Conservation (phyloP, 2,113 vertebrate species). For the Rhabdomys dilectus region DNA sequence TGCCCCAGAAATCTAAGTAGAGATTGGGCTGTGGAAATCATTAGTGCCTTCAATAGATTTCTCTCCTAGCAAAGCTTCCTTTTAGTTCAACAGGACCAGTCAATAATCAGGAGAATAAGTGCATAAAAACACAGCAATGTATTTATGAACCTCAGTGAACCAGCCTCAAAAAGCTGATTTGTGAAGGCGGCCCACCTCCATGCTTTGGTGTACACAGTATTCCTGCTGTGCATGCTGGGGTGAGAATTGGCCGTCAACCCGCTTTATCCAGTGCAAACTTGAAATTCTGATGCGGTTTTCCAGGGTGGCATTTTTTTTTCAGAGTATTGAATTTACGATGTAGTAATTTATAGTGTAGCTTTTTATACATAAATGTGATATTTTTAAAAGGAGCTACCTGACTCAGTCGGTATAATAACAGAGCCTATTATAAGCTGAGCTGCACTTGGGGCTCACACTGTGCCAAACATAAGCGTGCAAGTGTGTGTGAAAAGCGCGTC, state of each 20-base stretch:
- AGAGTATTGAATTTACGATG: constrained; percentile 84
- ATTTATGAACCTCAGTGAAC: constrained; percentile 73
- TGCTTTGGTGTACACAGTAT: constrained; percentile 69
- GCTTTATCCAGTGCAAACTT: constrained; percentile 79
- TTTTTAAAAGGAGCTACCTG: constrained; percentile 82
- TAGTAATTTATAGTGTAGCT: constrained; percentile 85
- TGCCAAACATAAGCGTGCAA: constrained; percentile 84
- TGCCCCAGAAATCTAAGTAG: constrained; percentile 74
- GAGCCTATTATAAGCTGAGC: constrained; percentile 49
- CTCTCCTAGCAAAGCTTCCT: constrained; percentile 77
- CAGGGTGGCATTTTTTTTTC: constrained; percentile 81
- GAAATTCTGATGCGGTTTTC: constrained; percentile 85
- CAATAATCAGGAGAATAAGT: constrained; percentile 75
- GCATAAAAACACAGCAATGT: constrained; percentile 73
- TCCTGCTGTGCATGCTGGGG: constrained; percentile 66
- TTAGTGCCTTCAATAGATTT: constrained; percentile 87
- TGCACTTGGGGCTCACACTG: constrained; percentile 76
- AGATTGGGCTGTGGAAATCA: constrained; percentile 82
- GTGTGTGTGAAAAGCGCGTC: constrained; percentile 66
- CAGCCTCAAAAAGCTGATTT: constrained; percentile 65
- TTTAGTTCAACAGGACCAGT: constrained; percentile 82
- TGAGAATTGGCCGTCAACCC: constrained; percentile 71
- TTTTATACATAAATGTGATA: constrained; percentile 86
- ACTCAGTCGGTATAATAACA: constrained; percentile 80
- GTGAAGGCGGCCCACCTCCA: constrained; percentile 52